phyloP scores from a whole-genome alignment of 2,888 invertebrate species.

The Nebria salina region DNA sequence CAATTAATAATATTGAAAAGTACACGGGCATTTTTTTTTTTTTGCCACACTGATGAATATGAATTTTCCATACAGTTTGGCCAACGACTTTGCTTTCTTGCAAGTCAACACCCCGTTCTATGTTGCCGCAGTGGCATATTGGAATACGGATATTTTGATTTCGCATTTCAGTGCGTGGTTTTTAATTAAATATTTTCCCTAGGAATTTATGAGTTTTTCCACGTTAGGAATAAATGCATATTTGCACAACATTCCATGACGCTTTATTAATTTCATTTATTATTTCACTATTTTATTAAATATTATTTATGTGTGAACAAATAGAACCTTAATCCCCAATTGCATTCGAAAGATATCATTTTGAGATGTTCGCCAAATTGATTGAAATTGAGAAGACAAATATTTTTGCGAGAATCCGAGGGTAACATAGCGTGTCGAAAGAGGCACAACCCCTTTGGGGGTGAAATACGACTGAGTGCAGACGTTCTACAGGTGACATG shows the following conservation, averaged over 20 bases:
- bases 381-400: not conserved
- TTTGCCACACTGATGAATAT: not conserved
- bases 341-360: not conserved
- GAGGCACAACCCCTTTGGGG: conserved; percentile 2
- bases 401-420: not conserved
- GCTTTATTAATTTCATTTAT: too few species aligned
- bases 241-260: too few species aligned
- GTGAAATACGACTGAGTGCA: not conserved
- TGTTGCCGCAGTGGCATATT: not conserved
- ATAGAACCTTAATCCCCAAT: too few species aligned
- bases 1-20: too few species aligned
- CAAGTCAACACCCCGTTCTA: not conserved
- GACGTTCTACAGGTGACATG: conserved; percentile 32
- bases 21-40: not conserved
- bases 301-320: too few species aligned
- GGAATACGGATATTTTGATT: not conserved
- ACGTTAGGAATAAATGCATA: too few species aligned
- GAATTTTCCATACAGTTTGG: not conserved
- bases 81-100: not conserved
- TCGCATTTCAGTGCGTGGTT: not conserved
- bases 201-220: not conserved
- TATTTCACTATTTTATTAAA: too few species aligned
- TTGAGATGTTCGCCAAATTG: not conserved
- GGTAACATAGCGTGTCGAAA: not conserved
- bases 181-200: not conserved